Percentiles rank a stretch among this genome's conserved stretches.
Evolutionary conservation across 2,888 invertebrate genomes (phyloP).

Genomic region (Diplazon laetatorius): DNA sequence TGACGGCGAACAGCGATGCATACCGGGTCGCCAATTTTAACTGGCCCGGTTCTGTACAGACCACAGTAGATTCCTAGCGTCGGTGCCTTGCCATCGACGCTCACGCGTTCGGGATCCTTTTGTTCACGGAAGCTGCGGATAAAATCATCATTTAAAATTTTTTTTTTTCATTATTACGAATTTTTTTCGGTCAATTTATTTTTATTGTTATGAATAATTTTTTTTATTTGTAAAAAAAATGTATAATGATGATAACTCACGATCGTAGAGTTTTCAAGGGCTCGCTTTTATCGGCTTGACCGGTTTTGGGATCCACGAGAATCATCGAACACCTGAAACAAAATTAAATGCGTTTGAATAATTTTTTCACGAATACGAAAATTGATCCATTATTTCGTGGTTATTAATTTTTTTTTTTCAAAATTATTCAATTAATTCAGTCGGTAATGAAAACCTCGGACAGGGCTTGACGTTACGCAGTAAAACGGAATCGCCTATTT

Average conservation of each 20-base stretch:
- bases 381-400: too few species aligned
- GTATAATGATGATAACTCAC: slow-evolving; percentile 81
- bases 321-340: slow-evolving; percentile 82
- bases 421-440: too few species aligned
- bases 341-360: not conserved
- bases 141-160: not conserved
- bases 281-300: slow-evolving; percentile 81
- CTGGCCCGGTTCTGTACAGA: slow-evolving; percentile 81
- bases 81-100: slow-evolving; percentile 80
- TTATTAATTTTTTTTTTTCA: too few species aligned
- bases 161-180: too few species aligned
- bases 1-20: slow-evolving; percentile 62
- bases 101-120: slow-evolving; percentile 66
- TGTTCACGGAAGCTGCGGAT: slow-evolving; percentile 71
- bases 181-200: too few species aligned
- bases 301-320: slow-evolving; percentile 83
- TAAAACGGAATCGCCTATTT: slow-evolving; percentile 83
- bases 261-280: slow-evolving; percentile 84
- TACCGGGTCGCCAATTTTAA: slow-evolving; percentile 84
- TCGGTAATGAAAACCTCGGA: slow-evolving; percentile 84
- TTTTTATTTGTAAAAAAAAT: too few species aligned
- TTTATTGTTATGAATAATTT: too few species aligned
- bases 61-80: slow-evolving; percentile 84
- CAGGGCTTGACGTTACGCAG: slow-evolving; percentile 85
- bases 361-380: not conserved